Conservation (phyloP, 23 tunicate genomes). For the Styela plicata region DNA sequence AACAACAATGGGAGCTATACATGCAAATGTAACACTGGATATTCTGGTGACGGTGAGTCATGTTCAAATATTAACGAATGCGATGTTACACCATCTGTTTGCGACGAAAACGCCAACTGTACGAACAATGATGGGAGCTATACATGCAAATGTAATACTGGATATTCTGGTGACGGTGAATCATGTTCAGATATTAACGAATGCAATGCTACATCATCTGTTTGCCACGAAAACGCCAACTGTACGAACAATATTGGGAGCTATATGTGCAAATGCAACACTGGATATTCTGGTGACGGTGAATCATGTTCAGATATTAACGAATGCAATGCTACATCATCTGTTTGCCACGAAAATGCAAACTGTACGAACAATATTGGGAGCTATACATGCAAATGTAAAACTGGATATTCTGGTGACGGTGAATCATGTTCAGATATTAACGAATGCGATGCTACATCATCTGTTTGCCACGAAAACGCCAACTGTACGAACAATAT, state of each 20-base stretch:
- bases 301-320: not conserved
- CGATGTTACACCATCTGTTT: not conserved
- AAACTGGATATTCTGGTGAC: not conserved
- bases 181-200: not conserved
- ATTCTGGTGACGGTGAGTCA: not conserved
- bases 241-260: not conserved
- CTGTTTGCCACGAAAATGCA: not conserved
- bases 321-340: not conserved
- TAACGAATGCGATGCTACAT: not conserved
- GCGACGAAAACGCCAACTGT: not conserved
- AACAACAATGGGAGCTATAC: not conserved
- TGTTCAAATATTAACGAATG: not conserved
- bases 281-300: not conserved
- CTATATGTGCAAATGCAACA: not conserved
- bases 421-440: not conserved
- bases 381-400: not conserved
- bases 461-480: not conserved
- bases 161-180: not conserved
- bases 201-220: not conserved
- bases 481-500: not conserved
- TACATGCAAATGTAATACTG: not conserved
- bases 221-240: not conserved
- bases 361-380: not conserved
- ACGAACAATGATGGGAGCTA: not conserved
- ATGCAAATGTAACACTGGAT: not conserved